Percentiles rank a stretch among this genome's conserved stretches.
phyloP scores from a whole-genome alignment of 2,797 vertebrate genomes.

The Neopelma chrysocephalum region DNA sequence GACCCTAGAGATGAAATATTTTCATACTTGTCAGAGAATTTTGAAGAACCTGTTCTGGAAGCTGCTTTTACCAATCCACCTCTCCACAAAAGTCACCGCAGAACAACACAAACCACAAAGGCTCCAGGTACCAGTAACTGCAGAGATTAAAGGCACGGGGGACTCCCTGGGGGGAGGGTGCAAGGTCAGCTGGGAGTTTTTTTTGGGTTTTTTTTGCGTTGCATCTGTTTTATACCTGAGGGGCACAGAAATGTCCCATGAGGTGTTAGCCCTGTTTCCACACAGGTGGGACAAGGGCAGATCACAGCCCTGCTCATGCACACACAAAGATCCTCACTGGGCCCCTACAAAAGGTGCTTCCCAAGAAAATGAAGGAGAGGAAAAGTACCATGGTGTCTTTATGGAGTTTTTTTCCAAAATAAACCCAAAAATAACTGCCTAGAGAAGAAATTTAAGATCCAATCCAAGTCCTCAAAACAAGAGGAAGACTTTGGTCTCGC shows the following conservation, averaged over 20 bases:
- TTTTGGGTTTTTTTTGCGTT: background rate
- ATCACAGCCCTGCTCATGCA: background rate
- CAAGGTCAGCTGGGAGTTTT: background rate
- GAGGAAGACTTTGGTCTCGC: background rate
- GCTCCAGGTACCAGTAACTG: rapidly evolving
- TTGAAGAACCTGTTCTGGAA: background rate
- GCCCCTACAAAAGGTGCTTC: background rate
- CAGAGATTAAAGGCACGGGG: background rate
- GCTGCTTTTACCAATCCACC: background rate
- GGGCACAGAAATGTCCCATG: rapidly evolving
- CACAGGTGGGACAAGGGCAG: background rate
- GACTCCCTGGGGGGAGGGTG: background rate
- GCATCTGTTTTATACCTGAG: background rate
- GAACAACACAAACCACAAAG: background rate
- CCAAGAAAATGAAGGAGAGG: background rate
- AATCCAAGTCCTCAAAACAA: background rate
- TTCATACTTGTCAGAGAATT: background rate
- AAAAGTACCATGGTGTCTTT: background rate
- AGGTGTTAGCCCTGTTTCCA: background rate
- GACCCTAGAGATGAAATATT: background rate
- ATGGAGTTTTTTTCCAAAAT: background rate
- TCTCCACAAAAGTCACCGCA: background rate
- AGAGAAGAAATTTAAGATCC: background rate
- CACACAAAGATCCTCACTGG: background rate
- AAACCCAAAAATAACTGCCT: background rate